phyloP scores from a whole-genome alignment of 2,113 vertebrate species.

The Geococcyx californianus region DNA sequence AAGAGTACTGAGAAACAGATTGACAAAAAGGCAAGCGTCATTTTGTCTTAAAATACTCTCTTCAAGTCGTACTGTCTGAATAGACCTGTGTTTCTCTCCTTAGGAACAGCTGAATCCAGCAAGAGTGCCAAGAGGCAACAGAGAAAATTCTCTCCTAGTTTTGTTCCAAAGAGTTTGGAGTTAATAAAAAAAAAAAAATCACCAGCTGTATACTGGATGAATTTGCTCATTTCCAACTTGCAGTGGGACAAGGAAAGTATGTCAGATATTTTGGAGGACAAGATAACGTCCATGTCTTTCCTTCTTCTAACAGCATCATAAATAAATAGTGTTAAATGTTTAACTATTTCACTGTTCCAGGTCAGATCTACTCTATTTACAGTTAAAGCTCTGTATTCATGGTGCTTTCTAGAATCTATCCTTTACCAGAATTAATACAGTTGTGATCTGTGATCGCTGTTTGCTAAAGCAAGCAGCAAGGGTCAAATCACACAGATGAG shows the following conservation, averaged over 20 bases:
- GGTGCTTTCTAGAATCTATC: not conserved
- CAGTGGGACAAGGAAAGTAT: not conserved
- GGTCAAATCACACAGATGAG: conserved; percentile 12
- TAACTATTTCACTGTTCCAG: not conserved
- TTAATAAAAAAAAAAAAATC: not conserved
- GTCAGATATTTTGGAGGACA: not conserved
- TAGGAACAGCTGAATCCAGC: not conserved
- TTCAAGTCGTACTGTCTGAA: not conserved
- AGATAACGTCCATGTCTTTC: not conserved
- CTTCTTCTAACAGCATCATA: not conserved
- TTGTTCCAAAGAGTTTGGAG: not conserved
- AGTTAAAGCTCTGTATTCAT: not conserved
- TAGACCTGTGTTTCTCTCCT: not conserved
- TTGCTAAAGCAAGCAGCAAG: conserved; percentile 6
- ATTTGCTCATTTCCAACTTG: not conserved
- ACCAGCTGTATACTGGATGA: not conserved
- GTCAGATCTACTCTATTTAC: not conserved
- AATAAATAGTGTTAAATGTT: not conserved
- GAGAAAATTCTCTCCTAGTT: not conserved
- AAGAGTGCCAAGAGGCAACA: not conserved
- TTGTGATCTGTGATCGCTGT: not conserved
- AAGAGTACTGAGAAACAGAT: not conserved
- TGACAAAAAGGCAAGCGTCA: not conserved
- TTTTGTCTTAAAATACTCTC: not conserved
- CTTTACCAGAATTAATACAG: not conserved